Evolutionary conservation across 2,888 invertebrate genomes (phyloP).

Genomic region (Nudaria mundana): DNA sequence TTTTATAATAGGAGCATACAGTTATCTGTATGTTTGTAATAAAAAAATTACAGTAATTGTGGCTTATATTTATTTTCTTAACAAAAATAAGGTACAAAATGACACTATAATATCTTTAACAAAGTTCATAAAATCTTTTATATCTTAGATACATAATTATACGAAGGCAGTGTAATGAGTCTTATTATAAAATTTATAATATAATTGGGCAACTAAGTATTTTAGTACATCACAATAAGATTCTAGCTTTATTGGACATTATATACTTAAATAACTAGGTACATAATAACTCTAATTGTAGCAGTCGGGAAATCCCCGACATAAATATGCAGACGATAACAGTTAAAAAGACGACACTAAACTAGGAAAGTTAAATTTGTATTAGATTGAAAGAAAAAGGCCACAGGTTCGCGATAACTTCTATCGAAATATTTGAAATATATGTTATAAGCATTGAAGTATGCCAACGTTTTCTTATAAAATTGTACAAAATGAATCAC

Average conservation of each 20-base stretch:
- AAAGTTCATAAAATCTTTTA: slow-evolving; percentile 29
- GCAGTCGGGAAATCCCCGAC: no score
- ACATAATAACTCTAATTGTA: no score
- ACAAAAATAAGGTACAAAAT: slow-evolving; percentile 70
- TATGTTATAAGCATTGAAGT: background rate
- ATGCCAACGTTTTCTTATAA: no score
- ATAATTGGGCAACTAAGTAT: slow-evolving; percentile 25
- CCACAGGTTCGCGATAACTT: slow-evolving; percentile 14
- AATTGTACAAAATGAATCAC: no score
- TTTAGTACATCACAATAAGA: slow-evolving; percentile 32
- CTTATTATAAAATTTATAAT: slow-evolving; percentile 23
- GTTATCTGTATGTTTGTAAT: no score
- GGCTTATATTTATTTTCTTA: slow-evolving; percentile 45
- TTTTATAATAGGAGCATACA: no score
- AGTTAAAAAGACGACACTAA: slow-evolving; percentile 6
- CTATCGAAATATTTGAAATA: slow-evolving; percentile 3
- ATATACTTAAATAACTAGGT: no score
- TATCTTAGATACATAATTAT: slow-evolving; percentile 42
- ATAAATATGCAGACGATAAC: no score
- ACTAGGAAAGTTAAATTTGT: slow-evolving; percentile 16
- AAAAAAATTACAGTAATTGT: slow-evolving; percentile 18
- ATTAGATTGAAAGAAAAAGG: background rate
- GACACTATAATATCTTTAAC: slow-evolving; percentile 42
- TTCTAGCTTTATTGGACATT: slow-evolving; percentile 20
- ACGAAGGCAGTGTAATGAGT: slow-evolving; percentile 42